Conservation (phyloP, 37 sponge, comb jelly and placozoan genomes). For the Halichondria panicea region DNA sequence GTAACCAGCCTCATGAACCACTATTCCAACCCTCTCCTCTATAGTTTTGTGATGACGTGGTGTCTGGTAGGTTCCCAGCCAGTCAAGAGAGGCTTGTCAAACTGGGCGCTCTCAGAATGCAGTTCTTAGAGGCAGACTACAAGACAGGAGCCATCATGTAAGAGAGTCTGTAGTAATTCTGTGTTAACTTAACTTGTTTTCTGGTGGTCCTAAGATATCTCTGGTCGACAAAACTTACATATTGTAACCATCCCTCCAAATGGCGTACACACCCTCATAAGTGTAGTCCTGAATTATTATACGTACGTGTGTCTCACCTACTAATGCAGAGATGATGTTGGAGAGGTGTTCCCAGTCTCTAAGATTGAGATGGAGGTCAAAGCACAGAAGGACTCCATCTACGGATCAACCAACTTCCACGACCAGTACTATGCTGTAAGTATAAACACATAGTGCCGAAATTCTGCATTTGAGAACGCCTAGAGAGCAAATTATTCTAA, state of each 20-base stretch:
- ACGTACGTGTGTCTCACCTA: no score
- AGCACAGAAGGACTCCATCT: conserved; percentile 57
- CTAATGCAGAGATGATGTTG: conserved; percentile 55
- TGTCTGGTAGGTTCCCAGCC: conserved; percentile 67
- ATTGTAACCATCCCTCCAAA: no score
- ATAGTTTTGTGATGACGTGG: conserved; percentile 79
- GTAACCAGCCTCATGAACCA: no score
- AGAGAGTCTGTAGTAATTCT: no score
- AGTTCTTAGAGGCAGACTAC: conserved; percentile 83
- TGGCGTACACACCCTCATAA: no score
- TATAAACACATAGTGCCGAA: background rate
- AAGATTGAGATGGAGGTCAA: conserved; percentile 53
- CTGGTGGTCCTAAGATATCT: no score
- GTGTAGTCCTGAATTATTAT: no score
- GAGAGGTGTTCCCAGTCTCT: conserved; percentile 58
- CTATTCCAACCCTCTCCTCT: background rate
- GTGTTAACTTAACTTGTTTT: no score
- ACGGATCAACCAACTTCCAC: conserved; percentile 29
- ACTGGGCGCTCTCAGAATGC: conserved; percentile 82
- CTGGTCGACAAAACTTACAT: no score
- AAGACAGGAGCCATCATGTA: conserved; percentile 60
- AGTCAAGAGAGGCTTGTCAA: conserved; percentile 58
- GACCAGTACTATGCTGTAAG: conserved; percentile 60
- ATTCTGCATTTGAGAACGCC: background rate
- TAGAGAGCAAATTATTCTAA: background rate